These are phyloP conservation scores for Sarcophaga peregrina DNA, from an alignment of 1,140 invertebrate species.

Conservation along the genomic window DNA sequence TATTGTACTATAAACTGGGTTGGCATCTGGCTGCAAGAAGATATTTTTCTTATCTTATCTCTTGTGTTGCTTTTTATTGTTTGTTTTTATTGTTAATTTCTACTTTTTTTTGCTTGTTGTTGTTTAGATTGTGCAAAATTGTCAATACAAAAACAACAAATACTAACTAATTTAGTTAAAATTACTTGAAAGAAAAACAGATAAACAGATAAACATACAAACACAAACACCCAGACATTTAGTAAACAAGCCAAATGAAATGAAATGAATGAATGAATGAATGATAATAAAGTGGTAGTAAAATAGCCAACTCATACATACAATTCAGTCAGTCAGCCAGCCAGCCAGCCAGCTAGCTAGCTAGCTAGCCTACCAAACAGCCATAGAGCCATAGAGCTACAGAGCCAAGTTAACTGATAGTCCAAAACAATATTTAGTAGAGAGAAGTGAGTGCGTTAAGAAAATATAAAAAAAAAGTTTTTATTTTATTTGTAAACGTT, in stretches of 20 bases:
- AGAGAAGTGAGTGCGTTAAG: neutral
- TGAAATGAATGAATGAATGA: too few relatives aligned
- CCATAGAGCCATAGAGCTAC: too few relatives aligned
- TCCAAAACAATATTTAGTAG: neutral
- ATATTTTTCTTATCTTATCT: conserved; percentile 1
- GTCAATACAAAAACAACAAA: neutral
- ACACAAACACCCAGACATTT: neutral
- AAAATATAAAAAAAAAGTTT: neutral
- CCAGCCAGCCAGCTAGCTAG: neutral
- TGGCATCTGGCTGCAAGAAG: neutral
- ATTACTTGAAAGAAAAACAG: neutral
- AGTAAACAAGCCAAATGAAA: too few relatives aligned
- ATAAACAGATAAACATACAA: neutral
- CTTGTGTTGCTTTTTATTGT: neutral
- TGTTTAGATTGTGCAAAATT: conserved; percentile 7
- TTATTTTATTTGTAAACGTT: neutral
- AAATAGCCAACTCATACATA: neutral
- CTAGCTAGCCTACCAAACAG: too few relatives aligned
- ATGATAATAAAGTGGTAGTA: neutral
- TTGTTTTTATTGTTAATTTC: neutral
- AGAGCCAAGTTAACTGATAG: too few relatives aligned
- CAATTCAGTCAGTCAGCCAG: conserved; percentile 7
- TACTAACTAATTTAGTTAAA: neutral
- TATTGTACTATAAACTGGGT: too few relatives aligned
- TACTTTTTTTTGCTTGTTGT: neutral